Base-by-base conservation (phyloP, 2,888 invertebrate species). In the Mycalesis mineus region DNA sequence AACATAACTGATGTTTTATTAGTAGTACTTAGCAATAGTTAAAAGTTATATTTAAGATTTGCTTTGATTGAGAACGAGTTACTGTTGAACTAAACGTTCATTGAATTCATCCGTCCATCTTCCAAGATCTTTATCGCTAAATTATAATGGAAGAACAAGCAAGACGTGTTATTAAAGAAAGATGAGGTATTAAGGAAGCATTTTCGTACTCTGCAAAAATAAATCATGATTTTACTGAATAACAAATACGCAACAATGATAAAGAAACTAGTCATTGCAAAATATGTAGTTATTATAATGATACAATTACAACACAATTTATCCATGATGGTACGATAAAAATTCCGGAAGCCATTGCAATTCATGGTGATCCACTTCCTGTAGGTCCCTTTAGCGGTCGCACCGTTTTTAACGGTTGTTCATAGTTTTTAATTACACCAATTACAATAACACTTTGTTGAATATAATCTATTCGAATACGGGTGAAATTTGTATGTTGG, bases 321-420 rank as follows among this genome's bases (percentile, higher is more conserved):
- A 51, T 44, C 31, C 9, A 55, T 44, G 41, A 49, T 47, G 57
- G 44, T 39, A 48, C 55, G 65, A 72, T 70, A 71, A 65, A 69
- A 73, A 77, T 75, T 76, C 72, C 77, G 78, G 78, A 79, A 79
- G 77, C 73, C 73, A 64, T 72, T 72, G 72, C 74, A 74, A 76
- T 77, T 74, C 72, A 75, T 68, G 66, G 69, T 75, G 73, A 70
- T 74, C 74, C 68, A 78, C 75, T 78, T 82, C 82, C 83, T 80
- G 77, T 69, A 62, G 68, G 75, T 72, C 78, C 78, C 79, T 80
- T 77, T 77, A 65, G 73, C 80, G 77, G 77, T 70, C 75, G 66
- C 64, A 72, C 77, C 78, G 77, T 77, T 79, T 68, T 67, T 80
- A 82, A 80, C 82, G 77, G 82, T 80, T 71, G 64, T 65, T 59